A percentile compares a stretch with the other conserved stretches of the same genome.
phyloP scores from a whole-genome alignment of 1,140 invertebrate genomes.

The Pseudachorutes palmiensis region DNA sequence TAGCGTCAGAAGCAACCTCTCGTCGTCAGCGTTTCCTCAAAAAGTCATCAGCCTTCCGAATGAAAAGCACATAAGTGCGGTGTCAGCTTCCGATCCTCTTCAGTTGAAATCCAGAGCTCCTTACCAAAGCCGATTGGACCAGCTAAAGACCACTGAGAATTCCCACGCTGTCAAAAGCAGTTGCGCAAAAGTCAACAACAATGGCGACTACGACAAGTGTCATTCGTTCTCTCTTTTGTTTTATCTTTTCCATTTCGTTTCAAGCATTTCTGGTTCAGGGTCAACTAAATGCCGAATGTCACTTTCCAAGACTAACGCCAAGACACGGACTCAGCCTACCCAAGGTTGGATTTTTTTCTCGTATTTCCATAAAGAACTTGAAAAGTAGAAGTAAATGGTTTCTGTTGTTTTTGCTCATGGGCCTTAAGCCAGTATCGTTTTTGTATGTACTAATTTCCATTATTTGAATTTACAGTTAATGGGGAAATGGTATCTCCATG shows the following conservation, averaged over 20 bases:
- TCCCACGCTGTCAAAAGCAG: too few relatives aligned
- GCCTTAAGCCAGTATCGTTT: not conserved
- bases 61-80: too few relatives aligned
- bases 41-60: too few relatives aligned
- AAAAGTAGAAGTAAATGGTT: not conserved
- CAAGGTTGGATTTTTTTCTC: not conserved
- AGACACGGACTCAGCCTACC: constrained; percentile 1
- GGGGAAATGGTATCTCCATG: constrained; percentile 10
- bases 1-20: too few relatives aligned
- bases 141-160: too few relatives aligned
- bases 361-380: not conserved
- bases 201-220: not conserved
- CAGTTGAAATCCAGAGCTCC: too few relatives aligned
- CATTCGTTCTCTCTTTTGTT: not conserved
- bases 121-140: too few relatives aligned
- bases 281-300: not conserved
- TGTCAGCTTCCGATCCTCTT: too few relatives aligned
- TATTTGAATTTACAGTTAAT: constrained; percentile 6
- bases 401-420: not conserved
- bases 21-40: too few relatives aligned
- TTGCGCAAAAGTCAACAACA: too few relatives aligned
- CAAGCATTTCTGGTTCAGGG: not conserved
- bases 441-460: not conserved
- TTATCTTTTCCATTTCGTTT: not conserved
- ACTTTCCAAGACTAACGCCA: constrained; percentile 12